These are phyloP conservation scores for Beris morrisii DNA, from an alignment of 2,888 invertebrate species.

Conservation along the genomic window DNA sequence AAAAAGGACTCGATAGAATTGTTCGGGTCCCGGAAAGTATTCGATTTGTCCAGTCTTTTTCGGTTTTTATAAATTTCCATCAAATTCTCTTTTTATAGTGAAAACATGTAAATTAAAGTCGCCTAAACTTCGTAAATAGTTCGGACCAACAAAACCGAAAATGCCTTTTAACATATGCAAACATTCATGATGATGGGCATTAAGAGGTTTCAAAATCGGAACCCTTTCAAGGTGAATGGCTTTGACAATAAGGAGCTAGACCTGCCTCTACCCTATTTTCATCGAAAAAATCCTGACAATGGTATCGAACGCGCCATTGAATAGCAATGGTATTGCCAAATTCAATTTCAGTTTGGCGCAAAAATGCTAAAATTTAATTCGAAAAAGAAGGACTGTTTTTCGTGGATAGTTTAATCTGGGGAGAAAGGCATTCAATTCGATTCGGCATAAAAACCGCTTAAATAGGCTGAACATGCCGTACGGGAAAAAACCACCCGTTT, in stretches of 20 bases:
- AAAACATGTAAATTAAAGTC: constrained; percentile 31
- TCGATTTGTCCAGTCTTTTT: constrained; percentile 11
- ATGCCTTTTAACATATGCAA: not conserved
- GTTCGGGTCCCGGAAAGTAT: not conserved
- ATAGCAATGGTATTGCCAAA: constrained; percentile 24
- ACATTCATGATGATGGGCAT: not conserved
- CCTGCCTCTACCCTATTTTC: constrained; percentile 13
- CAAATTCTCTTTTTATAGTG: constrained; percentile 20
- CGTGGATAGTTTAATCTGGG: constrained; percentile 14
- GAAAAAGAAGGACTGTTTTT: not conserved
- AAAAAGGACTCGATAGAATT: not conserved
- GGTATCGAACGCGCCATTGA: constrained; percentile 14
- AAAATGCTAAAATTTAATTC: constrained; percentile 12
- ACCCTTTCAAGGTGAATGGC: constrained; percentile 27
- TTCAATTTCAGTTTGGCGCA: constrained; percentile 18
- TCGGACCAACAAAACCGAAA: not conserved
- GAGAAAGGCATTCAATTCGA: constrained; percentile 21
- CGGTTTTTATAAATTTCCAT: constrained; percentile 24
- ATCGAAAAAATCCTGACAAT: constrained; percentile 7
- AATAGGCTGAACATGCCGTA: constrained; percentile 20
- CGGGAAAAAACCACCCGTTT: constrained; percentile 16
- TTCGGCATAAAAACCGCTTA: constrained; percentile 21
- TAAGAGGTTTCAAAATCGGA: constrained; percentile 7
- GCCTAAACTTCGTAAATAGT: not conserved
- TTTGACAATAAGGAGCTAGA: constrained; percentile 22